Evolutionary conservation across 2,113 vertebrate species (phyloP).

Genomic region (Telmatochromis sp.): DNA sequence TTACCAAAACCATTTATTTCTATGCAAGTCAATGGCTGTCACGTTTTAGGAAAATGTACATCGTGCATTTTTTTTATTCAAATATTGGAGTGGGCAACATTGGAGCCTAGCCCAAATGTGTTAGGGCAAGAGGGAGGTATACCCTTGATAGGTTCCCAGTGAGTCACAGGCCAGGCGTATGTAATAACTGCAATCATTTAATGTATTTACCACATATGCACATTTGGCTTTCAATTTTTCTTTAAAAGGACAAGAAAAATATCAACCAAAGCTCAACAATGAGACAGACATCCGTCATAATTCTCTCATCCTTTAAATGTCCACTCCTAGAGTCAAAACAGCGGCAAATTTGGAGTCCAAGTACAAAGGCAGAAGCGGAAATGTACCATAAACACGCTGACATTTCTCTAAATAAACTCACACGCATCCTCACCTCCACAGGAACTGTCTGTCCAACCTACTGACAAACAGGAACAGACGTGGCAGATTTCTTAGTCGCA

Average conservation of each 20-base stretch:
- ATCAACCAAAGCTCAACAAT: background rate
- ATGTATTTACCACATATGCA: background rate
- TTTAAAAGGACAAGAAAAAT: background rate
- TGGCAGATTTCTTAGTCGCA: background rate
- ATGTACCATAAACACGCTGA: background rate
- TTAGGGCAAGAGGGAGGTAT: background rate
- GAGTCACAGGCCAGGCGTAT: background rate
- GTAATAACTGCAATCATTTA: background rate
- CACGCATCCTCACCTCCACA: conserved; percentile 12
- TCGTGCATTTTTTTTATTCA: background rate
- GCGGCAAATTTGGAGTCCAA: background rate
- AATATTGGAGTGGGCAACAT: background rate
- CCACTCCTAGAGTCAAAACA: conserved; percentile 6
- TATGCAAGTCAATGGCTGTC: background rate
- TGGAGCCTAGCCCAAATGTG: fast-evolving
- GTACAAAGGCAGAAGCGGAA: conserved; percentile 3
- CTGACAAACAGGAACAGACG: conserved; percentile 36
- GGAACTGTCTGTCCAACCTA: conserved; percentile 20
- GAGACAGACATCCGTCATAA: background rate
- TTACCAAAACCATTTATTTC: background rate
- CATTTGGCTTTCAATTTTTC: background rate
- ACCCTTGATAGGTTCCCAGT: background rate
- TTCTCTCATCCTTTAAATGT: background rate
- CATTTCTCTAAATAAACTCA: conserved; percentile 11
- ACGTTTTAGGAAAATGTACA: background rate